Percentiles rank a stretch among this genome's conserved stretches.
These are phyloP conservation scores for Dinocampus coccinellae DNA, from an alignment of 2,888 invertebrate genomes.

Conservation along the genomic window DNA sequence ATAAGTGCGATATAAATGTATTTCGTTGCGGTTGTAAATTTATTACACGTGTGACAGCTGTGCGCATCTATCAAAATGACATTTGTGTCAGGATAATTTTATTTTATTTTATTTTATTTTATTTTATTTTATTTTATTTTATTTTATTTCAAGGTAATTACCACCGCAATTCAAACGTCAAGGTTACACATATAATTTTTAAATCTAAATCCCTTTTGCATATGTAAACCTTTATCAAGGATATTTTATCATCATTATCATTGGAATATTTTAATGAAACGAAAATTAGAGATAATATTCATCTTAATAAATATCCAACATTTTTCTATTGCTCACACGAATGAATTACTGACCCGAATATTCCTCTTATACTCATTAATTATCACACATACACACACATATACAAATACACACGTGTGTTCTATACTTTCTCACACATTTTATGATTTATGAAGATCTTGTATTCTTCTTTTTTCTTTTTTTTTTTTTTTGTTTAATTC, in stretches of 20 bases:
- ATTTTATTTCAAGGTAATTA: slow-evolving; percentile 43
- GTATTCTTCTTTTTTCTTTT: neutral
- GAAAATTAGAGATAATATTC: too few species aligned
- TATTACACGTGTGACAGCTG: slow-evolving; percentile 41
- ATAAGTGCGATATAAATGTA: slow-evolving; percentile 12
- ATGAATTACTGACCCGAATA: too few species aligned
- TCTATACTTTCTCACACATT: neutral
- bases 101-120: neutral
- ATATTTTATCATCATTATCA: too few species aligned
- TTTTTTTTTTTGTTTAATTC: too few species aligned
- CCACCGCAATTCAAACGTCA: slow-evolving; percentile 23
- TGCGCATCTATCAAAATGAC: slow-evolving; percentile 47
- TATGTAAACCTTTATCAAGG: neutral
- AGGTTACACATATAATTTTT: neutral
- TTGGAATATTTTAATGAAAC: too few species aligned
- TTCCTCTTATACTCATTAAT: neutral
- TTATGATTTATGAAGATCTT: neutral
- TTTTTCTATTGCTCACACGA: too few species aligned
- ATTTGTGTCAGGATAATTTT: slow-evolving; percentile 39
- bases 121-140: neutral
- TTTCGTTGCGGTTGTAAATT: slow-evolving; percentile 43
- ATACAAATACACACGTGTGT: neutral
- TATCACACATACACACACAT: neutral
- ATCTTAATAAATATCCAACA: too few species aligned
- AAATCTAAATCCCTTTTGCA: neutral